A percentile compares a stretch with the other conserved stretches of the same genome.
Conservation (phyloP, 1,140 invertebrate species). For the Rhagoletis pomonella region DNA sequence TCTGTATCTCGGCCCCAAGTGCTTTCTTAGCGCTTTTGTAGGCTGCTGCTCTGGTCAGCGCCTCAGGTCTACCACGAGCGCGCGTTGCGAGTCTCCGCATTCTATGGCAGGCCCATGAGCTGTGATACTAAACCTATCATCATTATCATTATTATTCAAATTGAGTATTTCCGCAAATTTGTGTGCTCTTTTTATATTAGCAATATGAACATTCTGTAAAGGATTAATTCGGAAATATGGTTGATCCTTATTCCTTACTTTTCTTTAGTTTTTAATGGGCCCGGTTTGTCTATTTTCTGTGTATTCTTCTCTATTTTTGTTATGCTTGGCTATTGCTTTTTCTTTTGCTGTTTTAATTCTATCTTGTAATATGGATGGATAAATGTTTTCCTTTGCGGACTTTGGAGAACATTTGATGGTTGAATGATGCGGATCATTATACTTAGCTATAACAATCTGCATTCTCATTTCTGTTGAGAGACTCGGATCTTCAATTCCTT, state of each 20-base stretch:
- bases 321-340: background rate
- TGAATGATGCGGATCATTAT: constrained; percentile 34
- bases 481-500: background rate
- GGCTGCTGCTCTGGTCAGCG: too few relatives aligned
- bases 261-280: background rate
- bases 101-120: too few relatives aligned
- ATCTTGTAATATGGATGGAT: background rate
- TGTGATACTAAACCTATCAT: constrained; percentile 22
- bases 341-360: constrained; percentile 16
- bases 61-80: too few relatives aligned
- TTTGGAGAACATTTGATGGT: constrained; percentile 18
- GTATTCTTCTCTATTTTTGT: constrained; percentile 1
- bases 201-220: constrained; percentile 13
- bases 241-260: constrained; percentile 12
- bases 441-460: constrained; percentile 33
- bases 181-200: constrained; percentile 27
- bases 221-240: background rate
- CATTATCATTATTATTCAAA: background rate
- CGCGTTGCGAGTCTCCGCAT: too few relatives aligned
- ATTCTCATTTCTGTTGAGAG: constrained; percentile 39
- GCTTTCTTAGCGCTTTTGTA: too few relatives aligned
- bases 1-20: too few relatives aligned
- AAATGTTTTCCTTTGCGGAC: background rate
- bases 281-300: background rate
- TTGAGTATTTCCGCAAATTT: background rate